phyloP scores from a whole-genome alignment of 2,113 vertebrate genomes.

The Proteles cristata region DNA sequence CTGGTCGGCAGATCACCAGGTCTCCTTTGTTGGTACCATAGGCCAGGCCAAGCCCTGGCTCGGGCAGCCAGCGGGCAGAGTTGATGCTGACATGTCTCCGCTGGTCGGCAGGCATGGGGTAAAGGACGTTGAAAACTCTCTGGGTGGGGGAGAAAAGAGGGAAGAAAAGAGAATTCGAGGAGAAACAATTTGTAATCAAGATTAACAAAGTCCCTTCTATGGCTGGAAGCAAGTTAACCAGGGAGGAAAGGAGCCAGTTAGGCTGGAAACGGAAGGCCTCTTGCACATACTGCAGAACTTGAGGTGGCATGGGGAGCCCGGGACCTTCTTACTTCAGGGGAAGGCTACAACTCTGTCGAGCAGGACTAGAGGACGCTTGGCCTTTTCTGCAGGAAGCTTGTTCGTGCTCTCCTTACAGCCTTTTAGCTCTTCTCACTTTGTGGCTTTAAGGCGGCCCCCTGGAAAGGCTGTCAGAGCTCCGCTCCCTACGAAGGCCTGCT shows the following conservation, averaged over 20 bases:
- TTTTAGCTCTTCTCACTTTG: background rate
- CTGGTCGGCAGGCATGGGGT: conserved; percentile 99
- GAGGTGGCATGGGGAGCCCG: background rate
- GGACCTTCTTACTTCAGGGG: background rate
- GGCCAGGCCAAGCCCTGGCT: conserved; percentile 96
- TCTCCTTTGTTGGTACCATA: conserved; percentile 99
- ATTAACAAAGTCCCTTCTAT: conserved; percentile 19
- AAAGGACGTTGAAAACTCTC: conserved; percentile 99
- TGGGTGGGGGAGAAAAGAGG: conserved; percentile 80
- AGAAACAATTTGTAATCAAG: conserved; percentile 69
- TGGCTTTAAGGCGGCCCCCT: background rate
- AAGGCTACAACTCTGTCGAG: background rate
- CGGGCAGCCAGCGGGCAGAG: conserved; percentile 98
- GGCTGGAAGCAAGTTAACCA: background rate
- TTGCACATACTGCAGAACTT: background rate
- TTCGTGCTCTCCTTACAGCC: background rate
- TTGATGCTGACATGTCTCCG: conserved; percentile 99
- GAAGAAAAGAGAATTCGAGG: conserved; percentile 47
- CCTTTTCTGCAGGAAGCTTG: background rate
- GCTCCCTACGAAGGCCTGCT: background rate
- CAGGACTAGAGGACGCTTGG: background rate
- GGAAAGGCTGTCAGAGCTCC: background rate
- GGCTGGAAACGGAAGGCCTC: background rate
- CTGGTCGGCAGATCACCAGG: conserved; percentile 98
- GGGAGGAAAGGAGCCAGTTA: background rate